Conservation (phyloP, 2,888 invertebrate genomes). For the Panorpa germanica region DNA sequence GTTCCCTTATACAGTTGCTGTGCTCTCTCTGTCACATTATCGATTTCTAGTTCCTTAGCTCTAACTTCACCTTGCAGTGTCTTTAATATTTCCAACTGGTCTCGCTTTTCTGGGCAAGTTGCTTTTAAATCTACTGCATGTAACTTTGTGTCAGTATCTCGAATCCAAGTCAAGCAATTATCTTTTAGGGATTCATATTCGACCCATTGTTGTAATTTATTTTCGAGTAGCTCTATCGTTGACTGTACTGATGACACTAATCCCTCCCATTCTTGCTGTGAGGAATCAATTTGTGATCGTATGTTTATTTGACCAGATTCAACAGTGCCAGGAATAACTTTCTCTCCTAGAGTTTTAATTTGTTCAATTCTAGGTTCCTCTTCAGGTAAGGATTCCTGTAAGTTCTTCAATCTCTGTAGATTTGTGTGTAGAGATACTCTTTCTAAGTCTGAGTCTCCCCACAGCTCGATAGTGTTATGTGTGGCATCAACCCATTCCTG, state of each 20-base stretch:
- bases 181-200: slow-evolving; percentile 80
- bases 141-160: slow-evolving; percentile 70
- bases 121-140: slow-evolving; percentile 77
- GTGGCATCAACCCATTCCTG: slow-evolving; percentile 79
- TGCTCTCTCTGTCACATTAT: slow-evolving; percentile 78
- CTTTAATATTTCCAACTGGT: slow-evolving; percentile 63
- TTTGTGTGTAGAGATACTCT: slow-evolving; percentile 72
- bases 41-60: slow-evolving; percentile 82
- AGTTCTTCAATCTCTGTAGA: slow-evolving; percentile 63
- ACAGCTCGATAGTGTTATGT: slow-evolving; percentile 58
- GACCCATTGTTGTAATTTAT: slow-evolving; percentile 75
- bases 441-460: slow-evolving; percentile 71
- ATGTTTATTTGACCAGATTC: slow-evolving; percentile 69
- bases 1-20: slow-evolving; percentile 64
- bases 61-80: slow-evolving; percentile 71
- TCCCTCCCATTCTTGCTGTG: slow-evolving; percentile 82
- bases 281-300: slow-evolving; percentile 70
- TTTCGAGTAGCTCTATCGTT: slow-evolving; percentile 61
- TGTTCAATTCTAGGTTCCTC: slow-evolving; percentile 69
- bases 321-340: slow-evolving; percentile 73
- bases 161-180: slow-evolving; percentile 69
- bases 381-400: slow-evolving; percentile 62
- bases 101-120: slow-evolving; percentile 63
- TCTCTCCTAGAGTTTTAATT: slow-evolving; percentile 68
- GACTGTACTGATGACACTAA: slow-evolving; percentile 55